Conservation (phyloP, 1,140 invertebrate genomes). For the Leucophenga varia region DNA sequence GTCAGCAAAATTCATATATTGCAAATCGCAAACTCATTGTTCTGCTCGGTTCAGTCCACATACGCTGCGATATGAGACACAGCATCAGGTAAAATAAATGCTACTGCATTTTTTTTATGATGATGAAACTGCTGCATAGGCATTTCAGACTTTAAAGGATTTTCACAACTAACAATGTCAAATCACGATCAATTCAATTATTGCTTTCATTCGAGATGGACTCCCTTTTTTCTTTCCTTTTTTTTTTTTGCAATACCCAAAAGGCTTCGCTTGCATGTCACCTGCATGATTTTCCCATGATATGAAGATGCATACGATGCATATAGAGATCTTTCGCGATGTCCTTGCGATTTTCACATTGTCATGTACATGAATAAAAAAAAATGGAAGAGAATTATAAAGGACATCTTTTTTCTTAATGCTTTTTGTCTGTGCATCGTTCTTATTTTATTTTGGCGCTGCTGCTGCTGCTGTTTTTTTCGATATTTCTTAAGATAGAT, state of each 20-base stretch:
- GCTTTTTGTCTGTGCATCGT: slow-evolving; percentile 8
- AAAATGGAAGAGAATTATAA: no score
- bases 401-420: slow-evolving; percentile 13
- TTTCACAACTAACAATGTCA: slow-evolving; percentile 30
- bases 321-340: no score
- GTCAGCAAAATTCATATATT: no score
- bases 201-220: no score
- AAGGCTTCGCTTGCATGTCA: slow-evolving; percentile 20
- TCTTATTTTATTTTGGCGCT: background rate
- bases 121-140: slow-evolving; percentile 37
- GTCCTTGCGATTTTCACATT: background rate
- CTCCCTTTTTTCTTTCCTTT: no score
- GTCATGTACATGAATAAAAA: no score
- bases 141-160: slow-evolving; percentile 22
- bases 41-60: slow-evolving; percentile 32
- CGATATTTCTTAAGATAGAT: slow-evolving; percentile 24
- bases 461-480: background rate
- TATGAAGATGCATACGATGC: no score
- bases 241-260: slow-evolving; percentile 13
- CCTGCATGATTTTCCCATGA: slow-evolving; percentile 46
- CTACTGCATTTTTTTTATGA: slow-evolving; percentile 2
- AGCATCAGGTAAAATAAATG: slow-evolving; percentile 32
- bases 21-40: slow-evolving; percentile 46
- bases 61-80: background rate
- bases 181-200: slow-evolving; percentile 55